These are phyloP conservation scores for Furcula furcula DNA, from an alignment of 2,888 invertebrate genomes.

Conservation along the genomic window DNA sequence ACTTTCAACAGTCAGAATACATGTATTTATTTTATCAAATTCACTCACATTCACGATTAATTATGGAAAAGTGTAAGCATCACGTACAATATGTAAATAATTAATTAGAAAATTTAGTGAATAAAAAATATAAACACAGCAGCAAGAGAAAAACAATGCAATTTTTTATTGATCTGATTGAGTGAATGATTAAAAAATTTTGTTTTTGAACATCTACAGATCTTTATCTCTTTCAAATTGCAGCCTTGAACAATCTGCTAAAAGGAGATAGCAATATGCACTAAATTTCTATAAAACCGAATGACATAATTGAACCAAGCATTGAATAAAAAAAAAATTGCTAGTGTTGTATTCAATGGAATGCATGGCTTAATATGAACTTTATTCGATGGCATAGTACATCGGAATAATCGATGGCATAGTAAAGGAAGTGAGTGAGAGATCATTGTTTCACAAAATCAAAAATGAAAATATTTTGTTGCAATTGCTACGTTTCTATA, in stretches of 20 bases:
- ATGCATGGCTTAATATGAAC: too few species aligned
- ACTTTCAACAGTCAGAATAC: not conserved
- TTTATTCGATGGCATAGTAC: too few species aligned
- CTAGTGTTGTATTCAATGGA: conserved; percentile 22
- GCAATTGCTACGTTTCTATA: too few species aligned
- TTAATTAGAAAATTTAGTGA: not conserved
- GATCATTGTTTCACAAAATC: too few species aligned
- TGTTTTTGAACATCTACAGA: too few species aligned
- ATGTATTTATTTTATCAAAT: not conserved
- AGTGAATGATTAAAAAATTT: too few species aligned
- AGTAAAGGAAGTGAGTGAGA: too few species aligned
- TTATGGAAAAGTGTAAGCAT: not conserved
- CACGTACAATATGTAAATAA: not conserved
- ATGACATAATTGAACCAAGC: conserved; percentile 9
- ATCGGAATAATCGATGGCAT: too few species aligned
- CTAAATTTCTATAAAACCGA: not conserved
- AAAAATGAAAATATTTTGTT: too few species aligned
- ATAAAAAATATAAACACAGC: not conserved
- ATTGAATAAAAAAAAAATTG: conserved; percentile 9
- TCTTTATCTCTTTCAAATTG: not conserved
- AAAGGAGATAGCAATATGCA: not conserved
- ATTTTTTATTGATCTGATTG: too few species aligned
- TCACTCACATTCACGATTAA: not conserved
- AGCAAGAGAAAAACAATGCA: not conserved
- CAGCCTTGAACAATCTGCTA: not conserved